Evolutionary conservation across 2,113 vertebrate species (phyloP).

Genomic region (Trinectes maculatus): DNA sequence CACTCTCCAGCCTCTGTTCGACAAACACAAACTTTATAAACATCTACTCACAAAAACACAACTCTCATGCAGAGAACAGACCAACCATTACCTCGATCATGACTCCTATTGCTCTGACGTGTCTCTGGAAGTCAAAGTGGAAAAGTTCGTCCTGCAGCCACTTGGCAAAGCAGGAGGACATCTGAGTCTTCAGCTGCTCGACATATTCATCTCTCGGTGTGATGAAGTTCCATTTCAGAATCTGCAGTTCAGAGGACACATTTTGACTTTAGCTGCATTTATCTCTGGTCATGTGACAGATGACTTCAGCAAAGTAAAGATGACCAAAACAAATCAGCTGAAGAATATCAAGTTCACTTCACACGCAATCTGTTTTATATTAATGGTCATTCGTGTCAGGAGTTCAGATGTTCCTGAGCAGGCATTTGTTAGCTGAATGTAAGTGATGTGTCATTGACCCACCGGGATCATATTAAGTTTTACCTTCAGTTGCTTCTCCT

Average conservation of each 20-base stretch:
- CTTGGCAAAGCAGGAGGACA: conserved; percentile 91
- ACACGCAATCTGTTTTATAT: too few relatives aligned
- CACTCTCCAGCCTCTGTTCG: conserved; percentile 90
- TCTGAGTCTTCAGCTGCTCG: conserved; percentile 96
- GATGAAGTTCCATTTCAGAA: conserved; percentile 98
- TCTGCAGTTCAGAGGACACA: conserved; percentile 82
- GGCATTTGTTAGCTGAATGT: too few relatives aligned
- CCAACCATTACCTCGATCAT: conserved; percentile 90
- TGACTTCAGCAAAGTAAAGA: too few relatives aligned
- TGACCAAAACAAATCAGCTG: too few relatives aligned
- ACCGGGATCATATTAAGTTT: too few relatives aligned
- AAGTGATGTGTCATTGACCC: too few relatives aligned
- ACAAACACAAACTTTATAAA: background rate
- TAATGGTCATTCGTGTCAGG: too few relatives aligned
- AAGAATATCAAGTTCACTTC: too few relatives aligned
- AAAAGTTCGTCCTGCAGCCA: conserved; percentile 98
- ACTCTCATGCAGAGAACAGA: background rate
- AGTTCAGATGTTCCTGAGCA: too few relatives aligned
- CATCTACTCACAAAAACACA: background rate
- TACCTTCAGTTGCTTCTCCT: conserved; percentile 92
- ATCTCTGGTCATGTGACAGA: too few relatives aligned
- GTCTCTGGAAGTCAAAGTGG: conserved; percentile 96
- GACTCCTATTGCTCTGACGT: conserved; percentile 92
- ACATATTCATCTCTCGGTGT: conserved; percentile 96
- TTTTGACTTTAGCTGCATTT: too few relatives aligned